A percentile compares a stretch with the other conserved stretches of the same genome.
Conservation (phyloP, 1,140 invertebrate genomes). For the Dufourea novaeangliae region DNA sequence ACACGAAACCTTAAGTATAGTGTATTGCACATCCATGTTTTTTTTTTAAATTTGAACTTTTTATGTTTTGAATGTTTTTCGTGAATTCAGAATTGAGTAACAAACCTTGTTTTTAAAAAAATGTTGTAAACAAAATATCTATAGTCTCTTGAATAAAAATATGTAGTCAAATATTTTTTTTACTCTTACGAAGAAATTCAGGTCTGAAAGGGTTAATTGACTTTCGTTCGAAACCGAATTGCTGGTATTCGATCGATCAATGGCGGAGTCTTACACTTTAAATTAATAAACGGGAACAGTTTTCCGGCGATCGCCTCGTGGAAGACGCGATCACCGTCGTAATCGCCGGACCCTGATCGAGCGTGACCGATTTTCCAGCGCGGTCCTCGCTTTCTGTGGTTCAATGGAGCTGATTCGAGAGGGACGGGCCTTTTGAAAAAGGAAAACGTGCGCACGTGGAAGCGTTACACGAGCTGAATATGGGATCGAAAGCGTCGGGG, state of each 20-base stretch:
- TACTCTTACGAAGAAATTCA: too few species aligned
- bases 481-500: background rate
- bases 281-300: conserved; percentile 46
- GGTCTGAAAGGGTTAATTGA: conserved; percentile 53
- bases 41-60: too few species aligned
- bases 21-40: too few species aligned
- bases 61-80: too few species aligned
- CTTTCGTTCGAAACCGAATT: conserved; percentile 43
- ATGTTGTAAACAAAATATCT: too few species aligned
- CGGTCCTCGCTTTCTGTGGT: background rate
- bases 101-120: too few species aligned
- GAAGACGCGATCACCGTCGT: background rate
- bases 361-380: background rate
- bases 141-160: too few species aligned
- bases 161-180: too few species aligned
- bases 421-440: background rate
- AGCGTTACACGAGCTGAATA: too few species aligned
- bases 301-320: conserved; percentile 18
- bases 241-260: conserved; percentile 1
- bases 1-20: too few species aligned
- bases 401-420: background rate
- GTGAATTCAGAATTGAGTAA: too few species aligned
- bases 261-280: conserved; percentile 25
- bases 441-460: too few species aligned
- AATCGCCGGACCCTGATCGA: background rate